Percentiles rank a stretch among this genome's conserved stretches.
These are phyloP conservation scores for Pyrrhosoma nymphula DNA, from an alignment of 2,888 invertebrate genomes.

Conservation along the genomic window DNA sequence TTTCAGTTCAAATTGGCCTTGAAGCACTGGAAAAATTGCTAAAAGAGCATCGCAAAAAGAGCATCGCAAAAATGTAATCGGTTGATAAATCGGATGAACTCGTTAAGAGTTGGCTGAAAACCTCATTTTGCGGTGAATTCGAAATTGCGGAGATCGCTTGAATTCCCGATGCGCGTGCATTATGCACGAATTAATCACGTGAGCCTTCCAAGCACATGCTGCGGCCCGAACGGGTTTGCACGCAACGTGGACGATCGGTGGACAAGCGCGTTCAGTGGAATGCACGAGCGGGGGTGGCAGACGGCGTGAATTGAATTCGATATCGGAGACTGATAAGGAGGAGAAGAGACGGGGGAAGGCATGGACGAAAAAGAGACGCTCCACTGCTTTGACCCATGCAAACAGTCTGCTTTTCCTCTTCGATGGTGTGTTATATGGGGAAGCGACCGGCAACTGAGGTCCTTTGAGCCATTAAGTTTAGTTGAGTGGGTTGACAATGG, in stretches of 20 bases:
- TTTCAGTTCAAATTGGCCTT: too few species aligned
- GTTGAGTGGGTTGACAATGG: too few species aligned
- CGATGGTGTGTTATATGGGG: too few species aligned
- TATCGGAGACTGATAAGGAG: background rate
- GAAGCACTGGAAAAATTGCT: background rate
- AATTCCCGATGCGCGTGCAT: background rate
- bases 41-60: too few species aligned
- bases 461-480: too few species aligned
- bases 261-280: background rate
- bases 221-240: background rate
- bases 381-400: background rate
- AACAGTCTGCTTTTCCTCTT: background rate
- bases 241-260: background rate
- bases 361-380: background rate
- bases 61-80: background rate
- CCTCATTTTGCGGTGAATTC: background rate
- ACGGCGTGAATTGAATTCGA: background rate
- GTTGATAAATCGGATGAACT: background rate
- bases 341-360: background rate
- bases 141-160: background rate
- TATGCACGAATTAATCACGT: slow-evolving; percentile 3
- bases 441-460: too few species aligned
- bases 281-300: background rate
- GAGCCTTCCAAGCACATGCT: background rate
- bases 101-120: background rate